Evolutionary conservation across 2,797 vertebrate species (phyloP), one percentile per base, ranked within the genome.

Genomic region (Botia kubotai): DNA sequence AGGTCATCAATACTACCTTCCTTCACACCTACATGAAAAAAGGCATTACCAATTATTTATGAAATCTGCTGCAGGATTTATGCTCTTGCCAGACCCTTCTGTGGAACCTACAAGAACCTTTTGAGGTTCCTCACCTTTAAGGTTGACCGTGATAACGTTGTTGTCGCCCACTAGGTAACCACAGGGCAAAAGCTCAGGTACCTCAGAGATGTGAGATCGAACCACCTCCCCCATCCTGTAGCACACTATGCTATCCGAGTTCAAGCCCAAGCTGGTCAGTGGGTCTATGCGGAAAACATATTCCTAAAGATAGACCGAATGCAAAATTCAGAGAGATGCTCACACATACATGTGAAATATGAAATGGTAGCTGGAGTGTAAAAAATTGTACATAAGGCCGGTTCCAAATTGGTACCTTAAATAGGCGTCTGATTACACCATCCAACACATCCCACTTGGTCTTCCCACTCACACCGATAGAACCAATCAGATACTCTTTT

Each of bases 361-460:
- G 11, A 58, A 74, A 46, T 13, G n/a, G 6, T 13, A 21, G 39
- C 33, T 23, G n/a, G 43, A 68, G 39, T 66, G 48, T 80, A 33
- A 57, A 66, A 23, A 48, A 7, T 14, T 66, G 48, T 21, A 2
- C 36, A 19, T 46, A 3, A 69, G 14, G 3, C 11, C n/a, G 16
- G 23, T 6, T 1, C 8, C 19, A 6, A 69, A 43, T 79, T 3
- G 14, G 88, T 93, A 98, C 98, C 96, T 99, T 99, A 87, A 98
- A 98, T 46, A 99, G 95, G 66, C 97, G 96, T 75, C 96, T 94
- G 82, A 99, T 97, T 57, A 99, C 97, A 70, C 97, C 95, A 69
- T 99, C 97, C 90, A 99, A 91, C 80, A 98, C 94, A 13, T 99
- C 97, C 98, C 97, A 99, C 86, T 98, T 99, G 73, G 97, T 99